Base-by-base conservation (phyloP, 2,888 invertebrate genomes). In the Protophormia terraenovae region DNA sequence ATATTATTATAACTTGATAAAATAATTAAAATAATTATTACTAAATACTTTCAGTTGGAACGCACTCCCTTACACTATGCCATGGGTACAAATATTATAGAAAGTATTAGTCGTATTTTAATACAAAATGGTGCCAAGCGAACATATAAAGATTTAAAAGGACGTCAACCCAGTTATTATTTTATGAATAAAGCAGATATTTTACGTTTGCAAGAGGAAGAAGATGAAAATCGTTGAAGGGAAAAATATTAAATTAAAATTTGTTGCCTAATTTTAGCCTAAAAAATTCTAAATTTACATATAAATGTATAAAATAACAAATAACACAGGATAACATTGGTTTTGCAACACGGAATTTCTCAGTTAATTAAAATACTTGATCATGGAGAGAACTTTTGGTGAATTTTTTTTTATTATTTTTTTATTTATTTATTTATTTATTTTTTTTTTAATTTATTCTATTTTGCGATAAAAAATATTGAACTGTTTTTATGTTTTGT, bases 171-270 rank as follows among this genome's bases (percentile, higher is more conserved):
- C 0, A 96, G 97, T 45, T 98, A 97, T 93, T 98, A 98, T 93
- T 98, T 97, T 91, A 97, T 98, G 95, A 97, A 98, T 92, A 97
- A 97, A 92, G 96, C 97, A 0, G 98, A 98, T 87, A 97, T 98
- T 89, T 93, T 96, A 85, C 94, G 96, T 86, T 94, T 98, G 55
- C 97, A 97, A 91, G 96, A 97, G 89, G 97, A 98, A 91, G 97
- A 97, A 90, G 95, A 96, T 75, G 93, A 91, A 86, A 90, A 89
- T 83, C 93, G 90, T 87, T 92, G n/a, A n/a, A n/a, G n/a, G n/a
- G n/a, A 82, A 69, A 8, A 14, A 22, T 35, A 29, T 64, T 60
- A 27, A 53, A 24, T 19, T n/a, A n/a, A 41, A 10, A 71, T 55
- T 38, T 67, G 47, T 84, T 72, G 50, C 27, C 41, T 72, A 53